A percentile compares a stretch with the other conserved stretches of the same genome.
Conservation (phyloP, 2,113 vertebrate genomes). For the Peromyscus maniculatus region DNA sequence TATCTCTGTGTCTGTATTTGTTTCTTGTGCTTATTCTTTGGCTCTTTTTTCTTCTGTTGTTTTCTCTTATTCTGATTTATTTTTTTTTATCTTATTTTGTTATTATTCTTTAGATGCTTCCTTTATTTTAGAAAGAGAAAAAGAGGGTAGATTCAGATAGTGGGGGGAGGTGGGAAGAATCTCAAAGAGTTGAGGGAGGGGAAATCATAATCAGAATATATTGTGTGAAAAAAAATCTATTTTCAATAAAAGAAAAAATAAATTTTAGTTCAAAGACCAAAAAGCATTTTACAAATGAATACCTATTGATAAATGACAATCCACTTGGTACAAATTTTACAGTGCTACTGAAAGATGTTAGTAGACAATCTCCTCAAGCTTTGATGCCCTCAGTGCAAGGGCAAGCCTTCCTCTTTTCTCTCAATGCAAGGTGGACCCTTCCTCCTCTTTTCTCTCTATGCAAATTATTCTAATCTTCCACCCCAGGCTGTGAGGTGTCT, state of each 20-base stretch:
- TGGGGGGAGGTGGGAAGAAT: background rate
- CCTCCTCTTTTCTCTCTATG: background rate
- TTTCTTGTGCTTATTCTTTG: background rate
- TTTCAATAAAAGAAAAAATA: background rate
- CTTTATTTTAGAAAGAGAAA: background rate
- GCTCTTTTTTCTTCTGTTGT: background rate
- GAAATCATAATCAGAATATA: background rate
- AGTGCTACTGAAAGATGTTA: conserved; percentile 46
- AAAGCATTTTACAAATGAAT: conserved; percentile 11
- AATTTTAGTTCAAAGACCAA: background rate
- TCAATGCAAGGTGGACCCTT: background rate
- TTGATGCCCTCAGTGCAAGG: background rate
- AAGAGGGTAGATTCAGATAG: background rate
- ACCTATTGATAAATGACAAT: conserved; percentile 31
- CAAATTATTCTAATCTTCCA: background rate
- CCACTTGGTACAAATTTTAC: background rate
- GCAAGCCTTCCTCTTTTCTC: background rate
- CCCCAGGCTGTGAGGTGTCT: background rate
- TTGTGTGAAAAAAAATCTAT: background rate
- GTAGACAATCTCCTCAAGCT: background rate
- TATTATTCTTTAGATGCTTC: background rate
- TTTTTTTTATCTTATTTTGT: background rate
- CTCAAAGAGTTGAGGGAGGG: background rate
- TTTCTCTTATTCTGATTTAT: background rate
- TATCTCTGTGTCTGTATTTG: background rate